A percentile compares a stretch with the other conserved stretches of the same genome.
These are phyloP conservation scores for Microdon myrmicae DNA, from an alignment of 2,888 invertebrate genomes.

Conservation along the genomic window DNA sequence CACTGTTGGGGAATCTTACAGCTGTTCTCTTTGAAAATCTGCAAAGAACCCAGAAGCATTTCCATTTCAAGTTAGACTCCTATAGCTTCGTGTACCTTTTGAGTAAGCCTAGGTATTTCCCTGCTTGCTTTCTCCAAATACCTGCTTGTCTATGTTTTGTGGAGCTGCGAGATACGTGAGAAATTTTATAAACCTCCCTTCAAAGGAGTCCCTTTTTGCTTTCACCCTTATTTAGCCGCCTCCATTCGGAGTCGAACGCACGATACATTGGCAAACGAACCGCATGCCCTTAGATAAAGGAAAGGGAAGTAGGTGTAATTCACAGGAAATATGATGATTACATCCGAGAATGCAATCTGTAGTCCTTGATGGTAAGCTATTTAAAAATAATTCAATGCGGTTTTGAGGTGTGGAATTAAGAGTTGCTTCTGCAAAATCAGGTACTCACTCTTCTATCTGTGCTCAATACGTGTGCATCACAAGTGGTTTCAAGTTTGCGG, in stretches of 20 bases:
- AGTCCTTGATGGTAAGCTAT: slow-evolving; percentile 27
- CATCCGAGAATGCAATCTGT: slow-evolving; percentile 48
- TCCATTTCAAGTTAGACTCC: slow-evolving; percentile 21
- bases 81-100: too few species aligned
- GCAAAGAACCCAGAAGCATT: slow-evolving; percentile 26
- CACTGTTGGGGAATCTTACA: slow-evolving; percentile 5
- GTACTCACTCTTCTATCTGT: too few species aligned
- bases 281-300: slow-evolving; percentile 38
- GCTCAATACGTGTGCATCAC: too few species aligned
- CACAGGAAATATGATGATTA: slow-evolving; percentile 51
- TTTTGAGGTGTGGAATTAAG: background rate
- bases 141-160: too few species aligned
- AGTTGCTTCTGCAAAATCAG: too few species aligned
- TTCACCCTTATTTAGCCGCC: slow-evolving; percentile 1
- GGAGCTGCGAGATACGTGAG: slow-evolving; percentile 35
- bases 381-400: slow-evolving; percentile 28
- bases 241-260: slow-evolving; percentile 12
- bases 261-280: slow-evolving; percentile 49
- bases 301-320: slow-evolving; percentile 47
- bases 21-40: slow-evolving; percentile 15
- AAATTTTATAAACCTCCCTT: slow-evolving; percentile 37
- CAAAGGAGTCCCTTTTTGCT: background rate
- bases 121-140: too few species aligned
- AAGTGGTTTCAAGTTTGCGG: too few species aligned
- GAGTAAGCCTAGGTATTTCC: too few species aligned